Base-by-base conservation (phyloP, 1,140 invertebrate species). In the Leptinotarsa defecta region DNA sequence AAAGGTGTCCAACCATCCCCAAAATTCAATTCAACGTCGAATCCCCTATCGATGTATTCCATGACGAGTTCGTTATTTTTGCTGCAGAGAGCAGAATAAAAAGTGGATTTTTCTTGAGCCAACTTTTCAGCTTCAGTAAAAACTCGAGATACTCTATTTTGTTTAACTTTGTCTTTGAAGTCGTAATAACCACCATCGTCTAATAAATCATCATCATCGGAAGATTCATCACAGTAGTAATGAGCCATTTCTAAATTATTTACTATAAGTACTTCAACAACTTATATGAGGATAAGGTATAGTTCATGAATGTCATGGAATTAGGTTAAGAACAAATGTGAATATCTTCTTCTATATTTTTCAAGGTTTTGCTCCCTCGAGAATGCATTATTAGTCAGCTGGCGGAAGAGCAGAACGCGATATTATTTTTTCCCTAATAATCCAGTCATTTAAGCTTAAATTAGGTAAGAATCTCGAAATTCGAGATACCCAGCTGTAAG, bases 1-100 rank as follows among this genome's bases (percentile, higher is more conserved):
- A 85, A 52, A 2, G 80, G 77, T 15, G 80, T 84, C 80, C 81
- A 84, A 63, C 76, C 76, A 68, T 83, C 76, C 67, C 70, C 34
- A 52, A 85, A 13, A 63, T 77, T 70, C 11, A 57, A 27, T 75
- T 84, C 78, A 24, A 82, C 67, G 76, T 81, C 68, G 11, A 82
- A 75, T 49, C 81, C 80, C 62, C 68, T 73, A 57, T 81, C 52
- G 68, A 82, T 24, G 34, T 73, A 61, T 64, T 74, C 27, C 13
- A 65, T 22, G 19, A 79, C 73, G 13, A 61, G 57, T 13, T 76
- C 73, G 13, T 68, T 48, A 48, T 75, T 72, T 43, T 73, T 75
- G 65, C 20, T 65, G n/a, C 67, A 74, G n/a, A 82, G 65, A 43
- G 78, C 69, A 52, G 19, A 67, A 52, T 69, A 80, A 13, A 82